Evolutionary conservation across 2,113 vertebrate genomes (phyloP), one percentile per base, ranked within the genome.

Genomic region (Hucho hucho): DNA sequence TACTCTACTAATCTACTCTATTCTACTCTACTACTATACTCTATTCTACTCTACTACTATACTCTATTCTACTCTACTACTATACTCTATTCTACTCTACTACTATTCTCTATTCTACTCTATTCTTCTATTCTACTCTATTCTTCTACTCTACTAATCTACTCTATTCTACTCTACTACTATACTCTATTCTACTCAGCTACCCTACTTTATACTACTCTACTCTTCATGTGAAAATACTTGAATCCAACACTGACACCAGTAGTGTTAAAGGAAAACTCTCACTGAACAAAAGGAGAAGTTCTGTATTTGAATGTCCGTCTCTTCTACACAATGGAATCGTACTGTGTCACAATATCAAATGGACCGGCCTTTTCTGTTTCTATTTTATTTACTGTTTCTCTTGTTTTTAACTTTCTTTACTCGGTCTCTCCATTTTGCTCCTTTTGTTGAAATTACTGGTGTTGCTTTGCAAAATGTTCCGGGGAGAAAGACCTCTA

Each of bases 41-140:
- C 74, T 29, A 43, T 26, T 80, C 29, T 74, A 53, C 47, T 71
- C 43, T 56, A 6, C 53, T 47, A 49, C 63, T 3, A 20, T 79
- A 32, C 61, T 58, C 72, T 26, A 18, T 6, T 37, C 6, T 37
- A 37, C 32, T 74, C 28, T 11, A 18, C 0, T 43, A 22, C 25
- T 56, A 26, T 80, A 64, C 74, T 58, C 61, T 68, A n/a, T 32
- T 37, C 93, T 78, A n/a, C n/a, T n/a, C 14, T 47, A 59, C 70
- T 67, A 26, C 1, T 28, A 32, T 49, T 9, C 26, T 72, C 49
- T 75, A 64, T 72, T 56, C 56, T 80, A 61, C 74, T 58, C 46
- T 69, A n/a, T 28, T 43, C 93, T 77, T 90, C 89, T 90, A 7
- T 82, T 85, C 90, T 93, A 82, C 49, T 46, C 14, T 69, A 18